These are phyloP conservation scores for Eurystomus glaucurus DNA, from an alignment of 2,797 vertebrate genomes.

Conservation along the genomic window DNA sequence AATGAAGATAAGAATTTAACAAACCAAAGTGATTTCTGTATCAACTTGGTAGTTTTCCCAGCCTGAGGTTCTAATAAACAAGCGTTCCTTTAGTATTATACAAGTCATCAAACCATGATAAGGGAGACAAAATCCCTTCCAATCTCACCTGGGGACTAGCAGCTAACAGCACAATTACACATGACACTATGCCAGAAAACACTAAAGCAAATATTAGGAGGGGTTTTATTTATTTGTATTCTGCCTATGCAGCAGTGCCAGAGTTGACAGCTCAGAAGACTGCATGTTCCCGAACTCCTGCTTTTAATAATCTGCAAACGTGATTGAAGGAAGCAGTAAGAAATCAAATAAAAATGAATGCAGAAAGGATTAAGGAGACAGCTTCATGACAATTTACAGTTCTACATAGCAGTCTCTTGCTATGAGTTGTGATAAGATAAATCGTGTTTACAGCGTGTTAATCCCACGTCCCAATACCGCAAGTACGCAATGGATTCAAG, in stretches of 20 bases:
- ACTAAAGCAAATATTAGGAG: slow-evolving; percentile 25
- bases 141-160: slow-evolving; percentile 33
- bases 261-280: slow-evolving; percentile 57
- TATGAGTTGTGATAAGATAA: slow-evolving; percentile 48
- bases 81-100: slow-evolving; percentile 17
- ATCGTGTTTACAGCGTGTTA: slow-evolving; percentile 69
- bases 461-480: slow-evolving; percentile 33
- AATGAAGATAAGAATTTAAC: slow-evolving; percentile 29
- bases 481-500: neutral
- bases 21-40: slow-evolving; percentile 47
- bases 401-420: slow-evolving; percentile 33
- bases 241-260: slow-evolving; percentile 2
- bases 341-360: slow-evolving; percentile 68
- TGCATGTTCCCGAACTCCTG: slow-evolving; percentile 45
- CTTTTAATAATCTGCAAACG: slow-evolving; percentile 63
- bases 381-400: slow-evolving; percentile 52
- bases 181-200: slow-evolving; percentile 1
- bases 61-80: slow-evolving; percentile 4
- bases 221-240: slow-evolving; percentile 2
- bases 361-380: slow-evolving; percentile 58
- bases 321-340: slow-evolving; percentile 62
- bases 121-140: slow-evolving; percentile 60
- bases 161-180: slow-evolving; percentile 55
- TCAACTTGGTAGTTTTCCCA: slow-evolving; percentile 12
- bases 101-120: slow-evolving; percentile 25